Evolutionary conservation across 2,888 invertebrate genomes (phyloP).

Genomic region (Drosophila nigritarsus): DNA sequence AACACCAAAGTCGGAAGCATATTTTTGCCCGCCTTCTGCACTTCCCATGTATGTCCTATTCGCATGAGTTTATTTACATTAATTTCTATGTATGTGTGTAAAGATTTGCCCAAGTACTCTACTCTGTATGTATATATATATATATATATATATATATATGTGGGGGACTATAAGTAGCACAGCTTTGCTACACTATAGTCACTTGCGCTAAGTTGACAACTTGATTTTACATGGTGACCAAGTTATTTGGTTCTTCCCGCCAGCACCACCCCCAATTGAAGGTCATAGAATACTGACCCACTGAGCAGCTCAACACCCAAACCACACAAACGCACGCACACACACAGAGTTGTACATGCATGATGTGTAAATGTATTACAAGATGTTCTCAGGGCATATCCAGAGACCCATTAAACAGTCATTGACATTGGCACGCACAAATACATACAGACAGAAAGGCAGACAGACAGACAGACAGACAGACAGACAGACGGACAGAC

Average conservation of each 20-base stretch:
- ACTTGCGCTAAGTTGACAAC: slow-evolving; percentile 14
- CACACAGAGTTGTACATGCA: not conserved
- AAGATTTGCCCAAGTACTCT: not conserved
- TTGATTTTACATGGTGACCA: slow-evolving; percentile 33
- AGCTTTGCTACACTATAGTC: not conserved
- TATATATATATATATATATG: too few relatives aligned
- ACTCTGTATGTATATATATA: too few relatives aligned
- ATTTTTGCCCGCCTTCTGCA: not conserved
- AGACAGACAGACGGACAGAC: not conserved
- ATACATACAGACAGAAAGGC: slow-evolving; percentile 4
- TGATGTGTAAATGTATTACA: slow-evolving; percentile 15
- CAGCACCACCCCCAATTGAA: slow-evolving; percentile 18
- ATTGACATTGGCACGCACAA: slow-evolving; percentile 50
- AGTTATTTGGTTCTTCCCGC: not conserved
- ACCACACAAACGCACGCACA: slow-evolving; percentile 8
- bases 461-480: not conserved
- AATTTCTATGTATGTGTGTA: not conserved
- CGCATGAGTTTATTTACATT: not conserved
- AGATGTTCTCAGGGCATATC: slow-evolving; percentile 34
- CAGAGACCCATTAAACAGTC: slow-evolving; percentile 35
- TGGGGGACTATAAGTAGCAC: too few relatives aligned
- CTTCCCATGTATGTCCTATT: not conserved
- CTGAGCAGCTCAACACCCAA: slow-evolving; percentile 15
- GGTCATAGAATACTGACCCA: slow-evolving; percentile 57
- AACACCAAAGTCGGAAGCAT: not conserved